A percentile compares a stretch with the other conserved stretches of the same genome.
Conservation (phyloP, 2,888 invertebrate genomes). For the Cataglyphis albicans region DNA sequence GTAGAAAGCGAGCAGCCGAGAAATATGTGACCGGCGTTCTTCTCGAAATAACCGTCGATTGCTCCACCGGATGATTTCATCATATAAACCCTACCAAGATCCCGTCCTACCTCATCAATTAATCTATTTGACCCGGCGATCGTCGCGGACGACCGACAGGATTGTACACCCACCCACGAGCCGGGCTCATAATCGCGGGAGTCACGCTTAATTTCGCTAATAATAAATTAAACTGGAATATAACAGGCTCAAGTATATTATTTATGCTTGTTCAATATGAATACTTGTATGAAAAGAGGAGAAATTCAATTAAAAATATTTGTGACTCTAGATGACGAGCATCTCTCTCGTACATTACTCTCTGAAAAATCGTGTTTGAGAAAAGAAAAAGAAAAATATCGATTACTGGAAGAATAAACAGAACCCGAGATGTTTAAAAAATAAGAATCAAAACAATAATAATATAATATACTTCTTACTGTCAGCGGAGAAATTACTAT, state of each 20-base stretch:
- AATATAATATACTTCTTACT: background rate
- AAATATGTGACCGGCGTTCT: background rate
- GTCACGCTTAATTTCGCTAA: slow-evolving; percentile 68
- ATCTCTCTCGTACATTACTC: background rate
- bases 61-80: slow-evolving; percentile 45
- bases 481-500: background rate
- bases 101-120: slow-evolving; percentile 77
- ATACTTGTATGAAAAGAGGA: background rate
- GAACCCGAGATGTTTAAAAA: background rate
- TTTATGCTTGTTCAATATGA: background rate
- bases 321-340: background rate
- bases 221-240: background rate
- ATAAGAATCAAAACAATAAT: background rate
- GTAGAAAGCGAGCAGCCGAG: background rate
- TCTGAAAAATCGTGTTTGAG: background rate
- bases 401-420: background rate
- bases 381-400: background rate
- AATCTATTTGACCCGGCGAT: slow-evolving; percentile 81
- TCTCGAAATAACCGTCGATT: slow-evolving; percentile 11
- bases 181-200: slow-evolving; percentile 75
- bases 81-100: slow-evolving; percentile 31
- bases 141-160: slow-evolving; percentile 76
- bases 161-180: slow-evolving; percentile 81
- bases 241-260: background rate
- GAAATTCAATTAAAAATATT: background rate